Base-by-base conservation (phyloP, 1,140 invertebrate species). In the Vollenhovia emeryi region DNA sequence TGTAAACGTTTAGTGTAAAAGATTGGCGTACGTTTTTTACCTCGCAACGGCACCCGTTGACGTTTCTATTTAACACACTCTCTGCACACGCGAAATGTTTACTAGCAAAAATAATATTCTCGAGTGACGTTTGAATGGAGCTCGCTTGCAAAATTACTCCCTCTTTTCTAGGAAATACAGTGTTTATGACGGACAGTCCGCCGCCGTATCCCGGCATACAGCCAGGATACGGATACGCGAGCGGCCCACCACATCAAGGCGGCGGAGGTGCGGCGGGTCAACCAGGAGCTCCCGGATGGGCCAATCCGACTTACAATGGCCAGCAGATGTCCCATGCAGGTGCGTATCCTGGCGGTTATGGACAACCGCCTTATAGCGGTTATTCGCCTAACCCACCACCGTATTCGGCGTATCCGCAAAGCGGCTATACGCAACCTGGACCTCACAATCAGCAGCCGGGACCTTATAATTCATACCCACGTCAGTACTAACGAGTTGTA, bases 171-270 rank as follows among this genome's bases (percentile, higher is more conserved):
- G 97, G 97, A 48, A 97, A 98, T 93, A 97, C 96, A 59, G 98
- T 99, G 5, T 99, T 97, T 91, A 98, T 98, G 96, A 98, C 97
- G 9, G 97, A 98, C 91, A 98, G 97, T 92, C 98, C 99, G n/a
- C 98, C 98, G 76, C 98, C 99, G 0, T 99, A 99, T 95, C 98
- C 98, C 60, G 98, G 98, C 59, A 97, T 99, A 87, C 96, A 95
- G 79, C 91, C 93, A 5, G 91, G 94, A 13, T 95, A 96, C 84
- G 94, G 94, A 21, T 95, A 95, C 82, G 93, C 95, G 27, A 93
- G 85, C 15, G 89, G 91, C 30, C 92, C 89, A 21, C 89, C 92
- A 8, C 90, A 90, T 40, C 92, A 92, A 73, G 91, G 90, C 21
- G 87, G 88, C 43, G 91, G 91, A 90, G 89, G 86, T 3, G 74